Evolutionary conservation across 1,140 invertebrate species (phyloP).

Genomic region (Trichonephila clavipes): DNA sequence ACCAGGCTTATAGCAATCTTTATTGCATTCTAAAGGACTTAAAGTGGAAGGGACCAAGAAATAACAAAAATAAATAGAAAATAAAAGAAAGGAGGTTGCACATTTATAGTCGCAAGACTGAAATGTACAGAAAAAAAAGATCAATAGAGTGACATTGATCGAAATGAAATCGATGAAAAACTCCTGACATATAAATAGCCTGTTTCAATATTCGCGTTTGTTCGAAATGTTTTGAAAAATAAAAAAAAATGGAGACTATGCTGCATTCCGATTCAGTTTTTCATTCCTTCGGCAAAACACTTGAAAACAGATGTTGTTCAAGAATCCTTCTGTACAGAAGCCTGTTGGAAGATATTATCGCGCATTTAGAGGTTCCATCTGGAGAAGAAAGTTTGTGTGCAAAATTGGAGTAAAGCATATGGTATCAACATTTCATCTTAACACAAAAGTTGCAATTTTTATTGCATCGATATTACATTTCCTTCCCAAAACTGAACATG

Average conservation of each 20-base stretch:
- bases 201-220: conserved; percentile 75
- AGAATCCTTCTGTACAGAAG: neutral
- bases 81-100: conserved; percentile 36
- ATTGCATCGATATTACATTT: no score
- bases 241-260: conserved; percentile 68
- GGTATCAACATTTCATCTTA: neutral
- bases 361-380: conserved; percentile 1
- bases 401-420: neutral
- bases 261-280: conserved; percentile 68
- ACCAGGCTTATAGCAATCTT: conserved; percentile 57
- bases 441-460: neutral
- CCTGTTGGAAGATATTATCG: neutral
- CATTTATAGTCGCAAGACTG: conserved; percentile 69
- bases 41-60: neutral
- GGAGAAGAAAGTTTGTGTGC: neutral
- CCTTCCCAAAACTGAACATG: no score
- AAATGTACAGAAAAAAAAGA: conserved; percentile 64
- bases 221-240: conserved; percentile 58
- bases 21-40: conserved; percentile 48
- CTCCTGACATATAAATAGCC: conserved; percentile 74
- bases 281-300: conserved; percentile 66
- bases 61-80: neutral
- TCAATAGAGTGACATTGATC: conserved; percentile 75
- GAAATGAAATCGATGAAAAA: conserved; percentile 74
- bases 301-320: conserved; percentile 57